Percentiles rank a stretch among this genome's conserved stretches.
Evolutionary conservation across 2,888 invertebrate species (phyloP).

Genomic region (Zygothrica quintamaculata): DNA sequence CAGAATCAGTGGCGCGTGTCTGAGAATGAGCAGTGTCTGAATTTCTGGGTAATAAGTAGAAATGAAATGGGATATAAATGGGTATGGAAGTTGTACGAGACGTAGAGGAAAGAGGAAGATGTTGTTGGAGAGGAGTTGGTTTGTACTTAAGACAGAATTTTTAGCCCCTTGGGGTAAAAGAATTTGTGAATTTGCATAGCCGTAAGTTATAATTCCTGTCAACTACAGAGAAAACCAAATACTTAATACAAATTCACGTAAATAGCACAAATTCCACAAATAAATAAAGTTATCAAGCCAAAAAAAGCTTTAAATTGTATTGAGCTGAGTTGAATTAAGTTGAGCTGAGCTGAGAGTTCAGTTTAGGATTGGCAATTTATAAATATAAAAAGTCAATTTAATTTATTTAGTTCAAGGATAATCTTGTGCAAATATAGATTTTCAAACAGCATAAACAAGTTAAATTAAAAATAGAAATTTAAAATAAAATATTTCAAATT

Average conservation of each 20-base stretch:
- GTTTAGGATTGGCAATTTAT: no score
- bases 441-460: no score
- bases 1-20: constrained; percentile 16
- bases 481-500: no score
- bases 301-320: constrained; percentile 2
- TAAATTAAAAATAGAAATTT: no score
- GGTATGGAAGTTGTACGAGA: not conserved
- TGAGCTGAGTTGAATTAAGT: no score
- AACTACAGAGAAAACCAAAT: constrained; percentile 36
- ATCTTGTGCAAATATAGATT: no score
- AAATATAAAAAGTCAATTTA: no score
- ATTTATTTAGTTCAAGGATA: no score
- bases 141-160: not conserved
- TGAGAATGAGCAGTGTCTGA: not conserved
- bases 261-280: constrained; percentile 35
- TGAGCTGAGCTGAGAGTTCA: no score
- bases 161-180: constrained; percentile 22
- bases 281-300: constrained; percentile 25
- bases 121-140: not conserved
- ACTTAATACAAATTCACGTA: constrained; percentile 32
- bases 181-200: constrained; percentile 53
- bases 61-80: no score
- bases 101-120: not conserved
- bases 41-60: not conserved
- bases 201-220: constrained; percentile 47